These are phyloP conservation scores for Yasuhikotakia modesta DNA, from an alignment of 2,797 vertebrate species.

Conservation along the genomic window DNA sequence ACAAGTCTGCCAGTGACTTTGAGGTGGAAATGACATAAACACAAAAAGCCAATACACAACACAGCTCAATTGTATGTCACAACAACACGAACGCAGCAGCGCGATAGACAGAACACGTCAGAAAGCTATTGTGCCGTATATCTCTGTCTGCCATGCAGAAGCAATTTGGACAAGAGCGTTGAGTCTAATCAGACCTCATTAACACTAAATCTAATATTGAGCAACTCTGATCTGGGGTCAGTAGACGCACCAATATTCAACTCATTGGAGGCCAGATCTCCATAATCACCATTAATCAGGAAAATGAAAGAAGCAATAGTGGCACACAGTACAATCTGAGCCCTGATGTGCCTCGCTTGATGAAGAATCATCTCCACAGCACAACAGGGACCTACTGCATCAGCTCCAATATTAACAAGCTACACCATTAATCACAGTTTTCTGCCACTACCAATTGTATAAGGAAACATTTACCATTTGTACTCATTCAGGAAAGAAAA, in stretches of 20 bases:
- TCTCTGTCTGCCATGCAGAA: conserved; percentile 21
- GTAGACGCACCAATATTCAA: conserved; percentile 46
- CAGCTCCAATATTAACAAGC: conserved; percentile 34
- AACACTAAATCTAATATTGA: conserved; percentile 52
- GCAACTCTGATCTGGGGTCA: conserved; percentile 57
- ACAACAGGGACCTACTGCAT: conserved; percentile 31
- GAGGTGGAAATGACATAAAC: conserved; percentile 7
- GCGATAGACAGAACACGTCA: conserved; percentile 3
- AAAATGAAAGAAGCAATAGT: conserved; percentile 55
- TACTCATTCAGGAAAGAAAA: conserved; percentile 29
- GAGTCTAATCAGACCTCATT: conserved; percentile 53
- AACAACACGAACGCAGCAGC: conserved; percentile 17
- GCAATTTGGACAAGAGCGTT: conserved; percentile 39
- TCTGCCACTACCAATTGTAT: conserved; percentile 10
- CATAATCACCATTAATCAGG: conserved; percentile 58
- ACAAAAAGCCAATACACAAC: background rate
- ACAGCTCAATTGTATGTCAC: background rate
- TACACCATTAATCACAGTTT: conserved; percentile 22
- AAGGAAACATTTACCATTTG: conserved; percentile 19
- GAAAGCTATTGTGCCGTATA: conserved; percentile 28
- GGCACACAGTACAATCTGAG: conserved; percentile 45
- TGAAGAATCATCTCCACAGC: conserved; percentile 35
- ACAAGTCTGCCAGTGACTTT: background rate
- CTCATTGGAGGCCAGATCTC: conserved; percentile 50
- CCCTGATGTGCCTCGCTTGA: conserved; percentile 28